Conservation (phyloP, 2,888 invertebrate species). For the Litoditis marina region DNA sequence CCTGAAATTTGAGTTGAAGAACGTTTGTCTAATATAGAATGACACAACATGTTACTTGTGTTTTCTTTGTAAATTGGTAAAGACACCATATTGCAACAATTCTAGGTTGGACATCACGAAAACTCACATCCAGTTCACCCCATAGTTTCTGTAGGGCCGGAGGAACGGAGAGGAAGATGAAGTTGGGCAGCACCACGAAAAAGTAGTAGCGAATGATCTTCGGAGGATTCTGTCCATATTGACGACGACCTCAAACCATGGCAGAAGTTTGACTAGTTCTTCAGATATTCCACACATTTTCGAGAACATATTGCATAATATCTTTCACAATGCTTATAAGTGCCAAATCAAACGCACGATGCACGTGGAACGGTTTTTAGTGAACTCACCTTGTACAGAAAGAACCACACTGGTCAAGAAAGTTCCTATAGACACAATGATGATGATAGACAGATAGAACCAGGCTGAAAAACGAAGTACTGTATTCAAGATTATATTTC, state of each 20-base stretch:
- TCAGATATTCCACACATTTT: not conserved
- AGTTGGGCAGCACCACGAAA: conserved; percentile 39
- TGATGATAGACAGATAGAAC: conserved; percentile 59
- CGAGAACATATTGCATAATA: too few species aligned
- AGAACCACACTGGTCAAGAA: conserved; percentile 58
- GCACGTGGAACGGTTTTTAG: too few species aligned
- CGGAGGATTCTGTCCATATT: conserved; percentile 56
- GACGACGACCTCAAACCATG: conserved; percentile 36
- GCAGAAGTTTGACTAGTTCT: too few species aligned
- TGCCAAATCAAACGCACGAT: too few species aligned
- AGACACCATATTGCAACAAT: too few species aligned
- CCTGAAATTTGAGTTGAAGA: conserved; percentile 21
- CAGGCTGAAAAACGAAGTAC: conserved; percentile 52
- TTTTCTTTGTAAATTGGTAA: not conserved
- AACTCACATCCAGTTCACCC: conserved; percentile 49
- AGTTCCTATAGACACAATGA: conserved; percentile 58
- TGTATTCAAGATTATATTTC: not conserved
- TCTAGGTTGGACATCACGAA: too few species aligned
- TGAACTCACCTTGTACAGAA: conserved; percentile 53
- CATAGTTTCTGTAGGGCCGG: conserved; percentile 49
- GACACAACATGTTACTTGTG: too few species aligned
- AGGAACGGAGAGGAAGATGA: conserved; percentile 49
- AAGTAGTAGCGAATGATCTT: conserved; percentile 47
- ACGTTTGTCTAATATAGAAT: too few species aligned
- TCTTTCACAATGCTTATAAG: too few species aligned